These are phyloP conservation scores for Diceros bicornis DNA, from an alignment of 2,797 vertebrate genomes.

Conservation along the genomic window DNA sequence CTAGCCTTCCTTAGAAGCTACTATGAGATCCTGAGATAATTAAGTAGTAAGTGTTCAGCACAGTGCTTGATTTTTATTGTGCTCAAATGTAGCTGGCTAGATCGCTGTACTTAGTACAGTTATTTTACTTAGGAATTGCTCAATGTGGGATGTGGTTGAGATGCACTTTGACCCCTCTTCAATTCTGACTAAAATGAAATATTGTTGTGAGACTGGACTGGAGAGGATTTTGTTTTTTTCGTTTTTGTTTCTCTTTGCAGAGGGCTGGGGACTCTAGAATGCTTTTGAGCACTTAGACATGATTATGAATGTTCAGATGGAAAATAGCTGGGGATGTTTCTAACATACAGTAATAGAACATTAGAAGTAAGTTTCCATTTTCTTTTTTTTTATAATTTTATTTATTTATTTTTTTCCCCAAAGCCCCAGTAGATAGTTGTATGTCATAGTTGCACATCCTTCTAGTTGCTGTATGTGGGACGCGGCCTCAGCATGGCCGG, in stretches of 20 bases:
- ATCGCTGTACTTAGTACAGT: neutral
- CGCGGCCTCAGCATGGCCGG: no score
- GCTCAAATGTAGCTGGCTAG: neutral
- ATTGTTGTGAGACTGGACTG: neutral
- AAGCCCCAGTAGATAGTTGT: no score
- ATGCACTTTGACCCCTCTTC: neutral
- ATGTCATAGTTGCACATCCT: no score
- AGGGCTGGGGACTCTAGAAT: neutral
- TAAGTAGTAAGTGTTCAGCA: neutral
- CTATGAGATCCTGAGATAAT: neutral
- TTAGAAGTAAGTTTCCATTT: neutral
- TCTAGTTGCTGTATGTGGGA: no score
- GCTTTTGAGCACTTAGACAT: neutral
- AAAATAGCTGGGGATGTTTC: neutral
- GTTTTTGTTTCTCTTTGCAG: neutral
- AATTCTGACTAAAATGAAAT: neutral
- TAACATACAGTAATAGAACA: neutral
- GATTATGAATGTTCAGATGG: neutral
- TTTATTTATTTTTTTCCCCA: no score
- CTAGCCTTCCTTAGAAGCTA: neutral
- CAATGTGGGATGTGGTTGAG: neutral
- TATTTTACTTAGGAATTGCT: neutral
- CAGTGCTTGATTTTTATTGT: constrained; percentile 4
- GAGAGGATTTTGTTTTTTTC: neutral
- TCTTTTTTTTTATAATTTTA: neutral